Evolutionary conservation across 1,140 invertebrate species (phyloP).

Genomic region (Adelges cooleyi): DNA sequence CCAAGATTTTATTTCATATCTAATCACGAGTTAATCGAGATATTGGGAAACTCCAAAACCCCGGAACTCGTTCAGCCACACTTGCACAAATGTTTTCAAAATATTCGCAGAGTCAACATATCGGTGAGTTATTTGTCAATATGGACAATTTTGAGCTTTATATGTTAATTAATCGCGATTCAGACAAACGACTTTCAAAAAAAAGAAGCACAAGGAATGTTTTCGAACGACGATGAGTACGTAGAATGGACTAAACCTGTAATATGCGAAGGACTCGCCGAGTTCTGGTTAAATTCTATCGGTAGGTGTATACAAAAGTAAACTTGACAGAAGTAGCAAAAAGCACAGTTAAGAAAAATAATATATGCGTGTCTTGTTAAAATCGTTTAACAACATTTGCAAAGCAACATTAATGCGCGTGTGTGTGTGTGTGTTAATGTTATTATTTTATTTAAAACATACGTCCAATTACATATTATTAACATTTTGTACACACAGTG

Average conservation of each 20-base stretch:
- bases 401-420: too few relatives aligned
- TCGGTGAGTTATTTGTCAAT: not conserved
- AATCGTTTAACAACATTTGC: too few relatives aligned
- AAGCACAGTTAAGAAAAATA: too few relatives aligned
- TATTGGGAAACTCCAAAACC: conserved; percentile 91
- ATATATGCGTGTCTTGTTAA: too few relatives aligned
- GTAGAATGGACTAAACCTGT: conserved; percentile 59
- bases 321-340: too few relatives aligned
- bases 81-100: conserved; percentile 62
- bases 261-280: conserved; percentile 74
- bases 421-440: too few relatives aligned
- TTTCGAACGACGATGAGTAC: conserved; percentile 78
- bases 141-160: conserved; percentile 52
- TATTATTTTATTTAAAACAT: too few relatives aligned
- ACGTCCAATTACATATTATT: too few relatives aligned
- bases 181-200: conserved; percentile 32
- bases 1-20: conserved; percentile 94
- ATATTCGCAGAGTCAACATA: conserved; percentile 56
- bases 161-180: too few relatives aligned
- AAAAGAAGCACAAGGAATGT: conserved; percentile 59
- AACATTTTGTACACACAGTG: too few relatives aligned
- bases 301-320: conserved; percentile 41
- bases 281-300: conserved; percentile 60
- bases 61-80: conserved; percentile 55
- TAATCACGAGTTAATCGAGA: conserved; percentile 83